Evolutionary conservation across 2,888 invertebrate genomes (phyloP).

Genomic region (Choristoneura rosaceana): DNA sequence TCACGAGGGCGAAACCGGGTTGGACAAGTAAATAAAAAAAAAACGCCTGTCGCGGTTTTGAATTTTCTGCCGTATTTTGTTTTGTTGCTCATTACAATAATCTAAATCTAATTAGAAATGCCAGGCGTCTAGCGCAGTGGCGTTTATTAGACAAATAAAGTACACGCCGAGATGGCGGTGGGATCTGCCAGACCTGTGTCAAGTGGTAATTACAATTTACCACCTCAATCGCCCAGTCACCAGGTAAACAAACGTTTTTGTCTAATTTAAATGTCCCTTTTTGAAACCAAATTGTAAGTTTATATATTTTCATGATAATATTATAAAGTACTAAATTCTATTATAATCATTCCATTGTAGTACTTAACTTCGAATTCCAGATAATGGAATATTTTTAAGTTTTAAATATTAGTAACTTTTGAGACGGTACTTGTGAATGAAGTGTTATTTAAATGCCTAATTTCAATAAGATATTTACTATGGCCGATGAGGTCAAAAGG

Average conservation of each 20-base stretch:
- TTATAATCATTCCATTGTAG: not conserved
- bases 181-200: constrained; percentile 61
- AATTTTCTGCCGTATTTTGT: not conserved
- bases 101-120: constrained; percentile 31
- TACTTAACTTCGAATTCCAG: not conserved
- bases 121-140: constrained; percentile 16
- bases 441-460: not conserved
- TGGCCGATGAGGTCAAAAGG: no score
- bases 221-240: constrained; percentile 55
- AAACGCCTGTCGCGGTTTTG: no score
- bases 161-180: constrained; percentile 26
- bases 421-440: not conserved
- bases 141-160: constrained; percentile 52
- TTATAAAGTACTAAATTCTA: not conserved
- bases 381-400: not conserved
- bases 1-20: no score
- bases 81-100: constrained; percentile 6
- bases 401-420: not conserved
- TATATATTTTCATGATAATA: not conserved
- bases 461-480: not conserved
- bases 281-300: constrained; percentile 9
- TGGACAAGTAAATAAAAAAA: no score
- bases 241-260: constrained; percentile 36
- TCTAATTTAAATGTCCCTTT: constrained; percentile 31
- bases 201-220: constrained; percentile 67